phyloP scores from a whole-genome alignment of 2,888 invertebrate species.

The Oscheius sp. region DNA sequence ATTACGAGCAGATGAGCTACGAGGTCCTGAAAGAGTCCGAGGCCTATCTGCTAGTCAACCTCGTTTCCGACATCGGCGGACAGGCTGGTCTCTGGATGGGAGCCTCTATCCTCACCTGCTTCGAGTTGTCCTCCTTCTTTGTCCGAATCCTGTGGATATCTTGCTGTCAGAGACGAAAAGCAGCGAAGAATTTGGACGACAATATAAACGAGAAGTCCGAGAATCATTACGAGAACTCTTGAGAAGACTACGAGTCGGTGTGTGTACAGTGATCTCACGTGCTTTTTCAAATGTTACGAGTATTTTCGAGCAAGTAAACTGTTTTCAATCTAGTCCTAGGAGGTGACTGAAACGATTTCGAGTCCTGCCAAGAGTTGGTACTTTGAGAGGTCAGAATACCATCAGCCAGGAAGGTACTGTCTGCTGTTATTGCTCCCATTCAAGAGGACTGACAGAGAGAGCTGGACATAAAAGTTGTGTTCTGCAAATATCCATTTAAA shows the following conservation, averaged over 20 bases:
- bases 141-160: slow-evolving; percentile 53
- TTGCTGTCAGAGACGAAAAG: neutral
- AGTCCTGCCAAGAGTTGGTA: neutral
- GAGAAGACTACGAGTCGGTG: neutral
- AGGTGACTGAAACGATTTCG: too few species aligned
- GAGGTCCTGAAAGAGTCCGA: slow-evolving; percentile 69
- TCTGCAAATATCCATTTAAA: too few species aligned
- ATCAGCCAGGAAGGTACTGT: too few species aligned
- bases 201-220: slow-evolving; percentile 9
- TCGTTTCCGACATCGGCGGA: slow-evolving; percentile 70
- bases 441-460: too few species aligned
- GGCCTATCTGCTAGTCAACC: slow-evolving; percentile 69
- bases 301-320: neutral
- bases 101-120: slow-evolving; percentile 60
- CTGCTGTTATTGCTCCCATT: too few species aligned
- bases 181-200: slow-evolving; percentile 1
- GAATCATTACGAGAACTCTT: slow-evolving; percentile 29
- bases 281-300: slow-evolving; percentile 25
- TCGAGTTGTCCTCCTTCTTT: slow-evolving; percentile 57
- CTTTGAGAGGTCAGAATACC: too few species aligned
- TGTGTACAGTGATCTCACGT: slow-evolving; percentile 21
- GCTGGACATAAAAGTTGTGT: too few species aligned
- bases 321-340: neutral
- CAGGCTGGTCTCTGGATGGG: slow-evolving; percentile 72
- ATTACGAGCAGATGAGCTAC: slow-evolving; percentile 73